Conservation (phyloP, 1,140 invertebrate species). For the Anagrus nilaparvatae region DNA sequence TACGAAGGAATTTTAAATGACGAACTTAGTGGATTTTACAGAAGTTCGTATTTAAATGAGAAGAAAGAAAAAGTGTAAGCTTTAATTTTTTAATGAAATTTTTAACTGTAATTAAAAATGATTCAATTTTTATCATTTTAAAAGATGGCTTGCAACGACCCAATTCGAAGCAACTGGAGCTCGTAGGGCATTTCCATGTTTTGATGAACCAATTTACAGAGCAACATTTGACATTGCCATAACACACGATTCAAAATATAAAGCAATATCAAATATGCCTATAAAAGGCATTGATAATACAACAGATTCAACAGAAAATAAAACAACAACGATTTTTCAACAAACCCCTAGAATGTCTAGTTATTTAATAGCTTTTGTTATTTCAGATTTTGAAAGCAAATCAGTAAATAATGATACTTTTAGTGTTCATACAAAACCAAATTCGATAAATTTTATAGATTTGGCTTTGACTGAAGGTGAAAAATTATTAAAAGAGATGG, state of each 20-base stretch:
- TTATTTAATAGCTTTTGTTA: conserved; percentile 65
- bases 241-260: conserved; percentile 28
- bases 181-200: conserved; percentile 60
- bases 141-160: conserved; percentile 42
- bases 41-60: conserved; percentile 55
- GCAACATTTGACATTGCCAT: conserved; percentile 45
- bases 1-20: conserved; percentile 45
- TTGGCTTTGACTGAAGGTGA: conserved; percentile 30
- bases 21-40: conserved; percentile 69
- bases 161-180: conserved; percentile 63
- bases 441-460: conserved; percentile 42
- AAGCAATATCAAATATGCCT: conserved; percentile 41
- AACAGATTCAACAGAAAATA: background rate
- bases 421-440: conserved; percentile 41
- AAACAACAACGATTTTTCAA: conserved; percentile 13
- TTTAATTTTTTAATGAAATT: conserved; percentile 7
- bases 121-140: conserved; percentile 12
- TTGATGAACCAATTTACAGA: conserved; percentile 58
- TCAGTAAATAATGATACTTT: conserved; percentile 10
- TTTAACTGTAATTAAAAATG: conserved; percentile 10
- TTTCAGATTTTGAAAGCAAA: conserved; percentile 50
- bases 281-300: conserved; percentile 27
- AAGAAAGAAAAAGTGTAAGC: conserved; percentile 30
- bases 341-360: conserved; percentile 51
- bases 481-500: conserved; percentile 25